Conservation (phyloP, 2,797 vertebrate genomes). For the Arnoldichthys spilopterus region DNA sequence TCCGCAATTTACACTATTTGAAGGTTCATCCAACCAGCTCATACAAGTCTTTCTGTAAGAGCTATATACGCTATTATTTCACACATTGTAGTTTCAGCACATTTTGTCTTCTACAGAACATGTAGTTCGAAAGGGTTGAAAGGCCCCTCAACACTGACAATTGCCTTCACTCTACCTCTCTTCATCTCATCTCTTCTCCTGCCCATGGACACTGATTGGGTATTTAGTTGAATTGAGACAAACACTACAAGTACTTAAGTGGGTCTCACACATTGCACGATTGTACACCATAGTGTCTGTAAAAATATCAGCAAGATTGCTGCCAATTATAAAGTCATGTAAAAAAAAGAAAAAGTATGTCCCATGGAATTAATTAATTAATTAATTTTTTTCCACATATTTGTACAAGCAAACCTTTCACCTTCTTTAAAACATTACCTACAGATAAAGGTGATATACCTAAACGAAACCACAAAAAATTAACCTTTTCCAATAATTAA, state of each 20-base stretch:
- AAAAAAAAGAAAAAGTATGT: no score
- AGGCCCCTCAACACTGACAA: constrained; percentile 33
- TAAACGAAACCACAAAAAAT: no score
- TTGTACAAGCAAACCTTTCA: no score
- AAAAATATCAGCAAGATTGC: constrained; percentile 31
- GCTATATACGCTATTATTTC: constrained; percentile 1
- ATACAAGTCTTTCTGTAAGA: neutral
- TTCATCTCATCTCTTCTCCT: constrained; percentile 45
- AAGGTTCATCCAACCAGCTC: neutral
- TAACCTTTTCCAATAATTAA: no score
- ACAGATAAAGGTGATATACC: no score
- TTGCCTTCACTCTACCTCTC: constrained; percentile 41
- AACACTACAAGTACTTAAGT: constrained; percentile 35
- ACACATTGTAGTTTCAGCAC: constrained; percentile 26
- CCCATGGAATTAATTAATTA: no score
- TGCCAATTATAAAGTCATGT: no score
- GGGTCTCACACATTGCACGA: constrained; percentile 40
- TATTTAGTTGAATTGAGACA: constrained; percentile 53
- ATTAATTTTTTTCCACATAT: no score
- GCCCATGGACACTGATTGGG: constrained; percentile 42
- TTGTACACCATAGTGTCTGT: constrained; percentile 14
- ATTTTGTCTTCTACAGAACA: constrained; percentile 36
- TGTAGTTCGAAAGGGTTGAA: constrained; percentile 28
- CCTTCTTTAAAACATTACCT: no score
- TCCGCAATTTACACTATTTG: constrained; percentile 1